These are phyloP conservation scores for Paelopatides confundens DNA, from an alignment of 53 echinoderm and acorn worm genomes.

Conservation along the genomic window DNA sequence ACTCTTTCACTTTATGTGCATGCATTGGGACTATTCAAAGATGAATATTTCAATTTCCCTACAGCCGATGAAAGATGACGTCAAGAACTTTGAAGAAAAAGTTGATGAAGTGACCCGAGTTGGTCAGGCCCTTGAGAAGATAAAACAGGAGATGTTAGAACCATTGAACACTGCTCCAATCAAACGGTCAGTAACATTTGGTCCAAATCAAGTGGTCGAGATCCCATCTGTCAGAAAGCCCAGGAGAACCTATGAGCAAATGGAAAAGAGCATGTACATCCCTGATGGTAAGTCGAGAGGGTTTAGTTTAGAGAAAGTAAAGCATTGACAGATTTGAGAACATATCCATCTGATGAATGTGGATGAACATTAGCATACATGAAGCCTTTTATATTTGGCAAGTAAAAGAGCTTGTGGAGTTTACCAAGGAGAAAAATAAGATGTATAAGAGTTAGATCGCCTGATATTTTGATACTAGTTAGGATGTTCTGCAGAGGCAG, in stretches of 20 bases:
- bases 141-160: conserved; percentile 74
- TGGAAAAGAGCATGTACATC: conserved; percentile 73
- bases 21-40: too few relatives aligned
- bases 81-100: conserved; percentile 62
- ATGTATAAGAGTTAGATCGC: too few relatives aligned
- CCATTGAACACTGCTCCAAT: conserved; percentile 73
- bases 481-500: too few relatives aligned
- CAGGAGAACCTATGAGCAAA: conserved; percentile 76
- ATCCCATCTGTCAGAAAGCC: conserved; percentile 67
- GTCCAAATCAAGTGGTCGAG: conserved; percentile 30
- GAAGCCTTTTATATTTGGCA: too few relatives aligned
- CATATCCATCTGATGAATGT: too few relatives aligned
- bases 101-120: conserved; percentile 82
- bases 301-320: too few relatives aligned
- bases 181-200: conserved; percentile 75
- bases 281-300: conserved; percentile 75
- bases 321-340: too few relatives aligned
- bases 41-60: neutral
- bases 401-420: too few relatives aligned
- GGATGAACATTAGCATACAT: too few relatives aligned
- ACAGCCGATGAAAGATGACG: conserved; percentile 84
- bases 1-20: neutral
- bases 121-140: conserved; percentile 75
- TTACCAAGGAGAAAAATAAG: too few relatives aligned
- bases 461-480: too few relatives aligned